phyloP scores from a whole-genome alignment of 2,888 invertebrate species.

The Dryococelus australis region DNA sequence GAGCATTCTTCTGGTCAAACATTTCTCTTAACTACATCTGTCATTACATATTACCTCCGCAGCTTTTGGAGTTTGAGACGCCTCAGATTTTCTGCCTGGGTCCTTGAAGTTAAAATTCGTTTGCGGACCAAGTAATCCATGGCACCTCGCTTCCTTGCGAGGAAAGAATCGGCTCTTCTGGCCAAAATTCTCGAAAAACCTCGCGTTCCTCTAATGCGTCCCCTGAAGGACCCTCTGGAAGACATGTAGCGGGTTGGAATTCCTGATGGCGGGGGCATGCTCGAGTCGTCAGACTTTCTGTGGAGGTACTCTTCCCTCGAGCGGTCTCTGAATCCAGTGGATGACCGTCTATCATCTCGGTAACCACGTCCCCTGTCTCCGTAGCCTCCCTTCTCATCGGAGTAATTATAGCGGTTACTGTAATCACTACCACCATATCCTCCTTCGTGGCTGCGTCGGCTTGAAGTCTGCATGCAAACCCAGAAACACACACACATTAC shows the following conservation, averaged over 20 bases:
- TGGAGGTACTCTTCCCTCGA: slow-evolving; percentile 47
- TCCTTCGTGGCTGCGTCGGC: slow-evolving; percentile 48
- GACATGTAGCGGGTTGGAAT: slow-evolving; percentile 41
- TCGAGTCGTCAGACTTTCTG: slow-evolving; percentile 45
- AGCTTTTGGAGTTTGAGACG: slow-evolving; percentile 58
- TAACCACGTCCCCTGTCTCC: slow-evolving; percentile 46
- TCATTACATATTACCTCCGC: slow-evolving; percentile 55
- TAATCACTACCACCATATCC: slow-evolving; percentile 46
- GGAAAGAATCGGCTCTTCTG: slow-evolving; percentile 43
- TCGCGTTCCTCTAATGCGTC: slow-evolving; percentile 45
- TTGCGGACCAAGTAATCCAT: slow-evolving; percentile 46
- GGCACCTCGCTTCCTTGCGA: slow-evolving; percentile 44
- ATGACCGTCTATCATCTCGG: slow-evolving; percentile 46
- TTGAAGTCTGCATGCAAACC: slow-evolving; percentile 47
- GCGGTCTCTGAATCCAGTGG: slow-evolving; percentile 44
- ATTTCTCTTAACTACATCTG: slow-evolving; percentile 2
- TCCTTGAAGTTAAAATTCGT: slow-evolving; percentile 44
- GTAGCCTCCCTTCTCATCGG: slow-evolving; percentile 47
- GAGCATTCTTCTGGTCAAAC: background rate
- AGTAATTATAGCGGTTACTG: slow-evolving; percentile 47
- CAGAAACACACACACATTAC: slow-evolving; percentile 40
- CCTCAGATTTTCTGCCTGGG: slow-evolving; percentile 56
- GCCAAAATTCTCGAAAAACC: slow-evolving; percentile 44
- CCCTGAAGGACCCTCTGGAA: slow-evolving; percentile 46
- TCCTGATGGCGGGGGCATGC: slow-evolving; percentile 42